These are phyloP conservation scores for Heliothis virescens DNA, from an alignment of 1,140 invertebrate genomes.

Conservation along the genomic window DNA sequence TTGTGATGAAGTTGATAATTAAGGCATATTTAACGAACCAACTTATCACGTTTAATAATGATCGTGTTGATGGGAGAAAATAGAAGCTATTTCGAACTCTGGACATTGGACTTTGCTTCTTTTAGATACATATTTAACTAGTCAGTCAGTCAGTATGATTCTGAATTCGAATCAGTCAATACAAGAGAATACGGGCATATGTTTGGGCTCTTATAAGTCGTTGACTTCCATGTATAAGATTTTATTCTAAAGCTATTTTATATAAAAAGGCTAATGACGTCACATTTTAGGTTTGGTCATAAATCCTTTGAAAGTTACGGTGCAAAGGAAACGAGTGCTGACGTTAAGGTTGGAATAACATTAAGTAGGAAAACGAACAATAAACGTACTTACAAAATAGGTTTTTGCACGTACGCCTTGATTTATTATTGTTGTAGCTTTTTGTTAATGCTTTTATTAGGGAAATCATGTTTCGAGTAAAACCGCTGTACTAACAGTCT, in stretches of 20 bases:
- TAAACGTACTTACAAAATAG: conserved; percentile 39
- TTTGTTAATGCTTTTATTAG: conserved; percentile 36
- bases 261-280: conserved; percentile 29
- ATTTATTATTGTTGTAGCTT: conserved; percentile 41
- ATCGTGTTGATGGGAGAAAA: too few species aligned
- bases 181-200: neutral
- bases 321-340: conserved; percentile 44
- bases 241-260: conserved; percentile 8
- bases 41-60: too few species aligned
- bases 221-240: neutral
- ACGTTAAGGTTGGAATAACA: conserved; percentile 45
- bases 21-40: too few species aligned
- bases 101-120: too few species aligned
- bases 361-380: conserved; percentile 43
- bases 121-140: too few species aligned
- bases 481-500: neutral
- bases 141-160: too few species aligned
- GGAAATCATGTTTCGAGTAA: conserved; percentile 15
- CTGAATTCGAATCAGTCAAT: too few species aligned
- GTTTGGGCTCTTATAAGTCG: neutral
- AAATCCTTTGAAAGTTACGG: conserved; percentile 31
- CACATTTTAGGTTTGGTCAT: conserved; percentile 25
- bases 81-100: too few species aligned
- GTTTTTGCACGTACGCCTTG: conserved; percentile 5
- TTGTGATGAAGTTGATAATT: neutral